Conservation (phyloP, 2,888 invertebrate genomes). For the Laspeyria flexula region DNA sequence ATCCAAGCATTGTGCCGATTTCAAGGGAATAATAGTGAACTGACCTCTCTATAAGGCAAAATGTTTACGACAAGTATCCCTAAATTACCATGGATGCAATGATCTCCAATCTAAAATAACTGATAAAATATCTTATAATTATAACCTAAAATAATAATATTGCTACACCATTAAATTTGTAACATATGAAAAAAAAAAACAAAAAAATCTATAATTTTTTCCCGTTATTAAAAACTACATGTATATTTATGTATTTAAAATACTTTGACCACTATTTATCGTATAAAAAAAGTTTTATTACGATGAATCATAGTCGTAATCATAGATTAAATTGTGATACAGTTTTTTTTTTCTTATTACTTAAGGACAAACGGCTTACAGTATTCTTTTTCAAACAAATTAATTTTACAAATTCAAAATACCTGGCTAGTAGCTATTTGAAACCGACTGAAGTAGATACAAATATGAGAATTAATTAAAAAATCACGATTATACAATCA, state of each 20-base stretch:
- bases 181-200: slow-evolving; percentile 28
- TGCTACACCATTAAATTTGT: slow-evolving; percentile 41
- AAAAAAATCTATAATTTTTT: slow-evolving; percentile 24
- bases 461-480: slow-evolving; percentile 27
- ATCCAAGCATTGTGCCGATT: slow-evolving; percentile 55
- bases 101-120: slow-evolving; percentile 31
- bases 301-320: slow-evolving; percentile 6
- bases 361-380: slow-evolving; percentile 11
- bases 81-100: slow-evolving; percentile 25
- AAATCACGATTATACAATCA: slow-evolving; percentile 39
- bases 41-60: slow-evolving; percentile 35
- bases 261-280: slow-evolving; percentile 12
- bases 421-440: slow-evolving; percentile 19
- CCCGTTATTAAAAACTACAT: slow-evolving; percentile 10
- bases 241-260: slow-evolving; percentile 21
- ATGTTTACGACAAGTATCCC: slow-evolving; percentile 2
- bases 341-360: background rate
- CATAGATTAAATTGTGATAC: background rate
- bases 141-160: slow-evolving; percentile 48
- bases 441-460: slow-evolving; percentile 27
- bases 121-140: slow-evolving; percentile 41
- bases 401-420: no score
- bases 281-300: slow-evolving; percentile 3
- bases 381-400: no score
- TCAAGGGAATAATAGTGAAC: slow-evolving; percentile 37